phyloP scores from a whole-genome alignment of 2,797 vertebrate species.

The Iguana delicatissima region DNA sequence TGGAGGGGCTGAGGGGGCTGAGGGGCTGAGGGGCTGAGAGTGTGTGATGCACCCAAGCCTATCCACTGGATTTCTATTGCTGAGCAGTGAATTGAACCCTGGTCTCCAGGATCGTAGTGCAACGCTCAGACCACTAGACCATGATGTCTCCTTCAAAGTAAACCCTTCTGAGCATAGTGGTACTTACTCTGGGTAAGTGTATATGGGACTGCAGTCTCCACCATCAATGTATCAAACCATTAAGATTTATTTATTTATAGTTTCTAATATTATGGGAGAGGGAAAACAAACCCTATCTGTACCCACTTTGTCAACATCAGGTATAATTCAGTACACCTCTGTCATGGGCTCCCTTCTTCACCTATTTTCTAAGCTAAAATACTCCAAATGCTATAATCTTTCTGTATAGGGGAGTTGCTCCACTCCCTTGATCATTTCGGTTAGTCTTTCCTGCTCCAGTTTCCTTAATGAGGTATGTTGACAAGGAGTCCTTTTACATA shows the following conservation, averaged over 20 bases:
- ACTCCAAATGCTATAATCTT: not conserved
- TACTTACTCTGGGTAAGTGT: not conserved
- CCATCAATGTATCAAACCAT: not conserved
- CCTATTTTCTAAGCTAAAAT: not conserved
- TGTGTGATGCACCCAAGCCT: too few relatives aligned
- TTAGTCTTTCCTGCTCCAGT: not conserved
- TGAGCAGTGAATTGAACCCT: too few relatives aligned
- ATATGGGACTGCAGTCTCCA: not conserved
- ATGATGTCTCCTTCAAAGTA: not conserved
- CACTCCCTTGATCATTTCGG: not conserved
- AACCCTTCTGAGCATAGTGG: not conserved
- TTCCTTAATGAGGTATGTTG: not conserved
- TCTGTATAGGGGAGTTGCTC: too few relatives aligned
- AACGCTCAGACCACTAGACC: too few relatives aligned
- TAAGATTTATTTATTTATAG: not conserved
- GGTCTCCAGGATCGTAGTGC: too few relatives aligned
- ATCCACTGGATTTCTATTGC: too few relatives aligned
- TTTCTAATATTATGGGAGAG: not conserved
- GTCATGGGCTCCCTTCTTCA: not conserved
- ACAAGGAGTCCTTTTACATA: too few relatives aligned
- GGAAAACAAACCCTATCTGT: not conserved
- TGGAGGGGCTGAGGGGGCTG: too few relatives aligned
- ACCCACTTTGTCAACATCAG: not conserved
- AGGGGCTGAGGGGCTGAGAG: too few relatives aligned
- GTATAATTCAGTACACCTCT: not conserved